phyloP scores from a whole-genome alignment of 2,113 vertebrate species.

The Coptodon rendalli region DNA sequence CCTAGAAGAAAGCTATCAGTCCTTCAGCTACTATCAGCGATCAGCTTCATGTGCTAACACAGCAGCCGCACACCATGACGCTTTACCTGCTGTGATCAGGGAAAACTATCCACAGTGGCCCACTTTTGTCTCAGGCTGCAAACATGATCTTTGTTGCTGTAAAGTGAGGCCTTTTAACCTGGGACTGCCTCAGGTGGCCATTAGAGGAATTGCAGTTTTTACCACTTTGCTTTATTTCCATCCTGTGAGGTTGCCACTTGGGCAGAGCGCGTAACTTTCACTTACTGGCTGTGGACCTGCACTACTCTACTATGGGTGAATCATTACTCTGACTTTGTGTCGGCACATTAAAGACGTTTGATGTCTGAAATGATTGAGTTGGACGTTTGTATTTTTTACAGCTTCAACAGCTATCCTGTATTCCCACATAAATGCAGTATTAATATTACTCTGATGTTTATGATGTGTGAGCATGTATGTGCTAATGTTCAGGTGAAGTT shows the following conservation, averaged over 20 bases:
- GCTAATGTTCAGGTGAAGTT: constrained; percentile 2
- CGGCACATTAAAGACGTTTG: not conserved
- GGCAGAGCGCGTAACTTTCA: not conserved
- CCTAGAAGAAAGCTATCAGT: not conserved
- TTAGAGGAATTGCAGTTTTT: not conserved
- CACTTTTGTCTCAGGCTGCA: not conserved
- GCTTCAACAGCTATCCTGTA: not conserved
- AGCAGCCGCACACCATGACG: not conserved
- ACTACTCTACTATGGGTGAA: not conserved
- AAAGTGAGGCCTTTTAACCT: not conserved
- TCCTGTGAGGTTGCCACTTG: not conserved
- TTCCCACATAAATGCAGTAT: not conserved
- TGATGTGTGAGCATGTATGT: not conserved
- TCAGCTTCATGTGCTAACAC: not conserved
- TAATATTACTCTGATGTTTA: not conserved
- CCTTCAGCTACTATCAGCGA: not conserved
- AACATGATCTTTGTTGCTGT: not conserved
- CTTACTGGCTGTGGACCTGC: not conserved
- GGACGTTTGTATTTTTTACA: not conserved
- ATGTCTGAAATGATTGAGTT: not conserved
- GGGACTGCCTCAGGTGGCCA: not conserved
- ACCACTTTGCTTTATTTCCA: not conserved
- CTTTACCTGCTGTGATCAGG: not conserved
- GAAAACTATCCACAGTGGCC: not conserved
- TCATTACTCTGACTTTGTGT: not conserved